Conservation (phyloP, 2,797 vertebrate species). For the Enteromius thamalakanensis region DNA sequence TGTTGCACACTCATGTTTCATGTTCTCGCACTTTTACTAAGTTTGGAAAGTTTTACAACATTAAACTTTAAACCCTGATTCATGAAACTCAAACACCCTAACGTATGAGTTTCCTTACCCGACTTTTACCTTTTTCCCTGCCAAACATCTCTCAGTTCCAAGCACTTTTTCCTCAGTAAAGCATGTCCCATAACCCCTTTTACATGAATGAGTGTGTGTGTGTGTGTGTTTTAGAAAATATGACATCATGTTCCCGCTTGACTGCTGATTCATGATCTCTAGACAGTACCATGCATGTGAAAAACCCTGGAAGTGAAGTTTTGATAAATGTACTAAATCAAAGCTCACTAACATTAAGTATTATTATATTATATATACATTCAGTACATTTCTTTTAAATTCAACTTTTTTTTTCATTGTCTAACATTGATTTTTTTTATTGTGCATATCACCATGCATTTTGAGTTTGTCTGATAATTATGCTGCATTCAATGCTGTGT, state of each 20-base stretch:
- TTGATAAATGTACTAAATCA: background rate
- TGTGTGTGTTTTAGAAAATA: constrained; percentile 9
- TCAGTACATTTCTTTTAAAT: background rate
- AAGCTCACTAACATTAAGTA: background rate
- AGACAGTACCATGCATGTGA: constrained; percentile 11
- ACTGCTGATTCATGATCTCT: constrained; percentile 45
- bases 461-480: background rate
- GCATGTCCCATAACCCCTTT: background rate
- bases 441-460: too few species aligned
- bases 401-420: background rate
- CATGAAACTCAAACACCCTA: background rate
- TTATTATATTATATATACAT: background rate
- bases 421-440: background rate
- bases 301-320: background rate
- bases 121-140: background rate
- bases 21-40: constrained; percentile 30
- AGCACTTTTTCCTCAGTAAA: constrained; percentile 16
- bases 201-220: constrained; percentile 19
- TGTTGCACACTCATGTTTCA: constrained; percentile 1
- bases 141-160: constrained; percentile 15
- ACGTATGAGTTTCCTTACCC: constrained; percentile 4
- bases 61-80: constrained; percentile 34
- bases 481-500: background rate
- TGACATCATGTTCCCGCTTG: constrained; percentile 38
- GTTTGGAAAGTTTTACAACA: constrained; percentile 31